These are phyloP conservation scores for Dicerorhinus sumatrensis DNA, from an alignment of 2,113 vertebrate genomes.

Conservation along the genomic window DNA sequence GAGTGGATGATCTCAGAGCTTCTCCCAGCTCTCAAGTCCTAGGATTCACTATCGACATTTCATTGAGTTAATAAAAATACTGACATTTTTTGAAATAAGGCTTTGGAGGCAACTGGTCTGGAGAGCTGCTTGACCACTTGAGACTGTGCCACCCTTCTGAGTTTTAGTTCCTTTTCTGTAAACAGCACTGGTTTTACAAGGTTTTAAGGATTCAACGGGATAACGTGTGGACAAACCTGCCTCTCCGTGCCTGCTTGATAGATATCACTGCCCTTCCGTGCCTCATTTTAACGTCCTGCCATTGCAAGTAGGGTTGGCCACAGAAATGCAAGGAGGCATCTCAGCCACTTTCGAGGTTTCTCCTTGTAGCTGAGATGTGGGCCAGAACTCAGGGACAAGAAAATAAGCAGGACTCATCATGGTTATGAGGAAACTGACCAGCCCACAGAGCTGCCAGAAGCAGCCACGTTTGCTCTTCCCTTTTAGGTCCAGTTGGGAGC, in stretches of 20 bases:
- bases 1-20: background rate
- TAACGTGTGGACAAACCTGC: background rate
- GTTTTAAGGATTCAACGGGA: background rate
- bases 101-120: background rate
- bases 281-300: background rate
- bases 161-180: background rate
- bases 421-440: background rate
- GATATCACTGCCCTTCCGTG: background rate
- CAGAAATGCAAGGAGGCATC: background rate
- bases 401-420: background rate
- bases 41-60: background rate
- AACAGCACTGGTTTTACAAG: fast-evolving
- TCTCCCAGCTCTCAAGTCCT: background rate
- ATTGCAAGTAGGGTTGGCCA: background rate
- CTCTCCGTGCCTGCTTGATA: background rate
- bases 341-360: background rate
- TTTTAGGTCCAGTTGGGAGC: background rate
- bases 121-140: background rate
- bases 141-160: fast-evolving
- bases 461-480: background rate
- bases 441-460: background rate
- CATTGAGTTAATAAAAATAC: background rate
- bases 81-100: background rate
- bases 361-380: background rate
- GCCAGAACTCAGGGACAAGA: background rate